phyloP scores from a whole-genome alignment of 23 tunicate genomes.

The Oikopleura vanhoeffeni region DNA sequence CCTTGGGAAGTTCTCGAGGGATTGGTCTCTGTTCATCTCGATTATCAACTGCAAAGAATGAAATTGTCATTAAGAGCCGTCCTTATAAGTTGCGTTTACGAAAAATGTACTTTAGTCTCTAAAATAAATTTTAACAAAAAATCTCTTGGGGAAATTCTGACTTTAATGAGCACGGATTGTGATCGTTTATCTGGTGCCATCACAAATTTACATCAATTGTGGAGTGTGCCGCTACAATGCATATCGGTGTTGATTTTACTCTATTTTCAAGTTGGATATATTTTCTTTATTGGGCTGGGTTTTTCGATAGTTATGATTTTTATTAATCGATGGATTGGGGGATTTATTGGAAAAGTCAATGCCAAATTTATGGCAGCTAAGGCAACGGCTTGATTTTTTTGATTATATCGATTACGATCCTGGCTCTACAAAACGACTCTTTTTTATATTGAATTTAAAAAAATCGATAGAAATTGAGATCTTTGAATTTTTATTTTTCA shows the following conservation, averaged over 20 bases:
- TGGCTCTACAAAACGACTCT: no score
- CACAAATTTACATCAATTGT: slow-evolving; percentile 78
- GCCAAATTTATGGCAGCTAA: slow-evolving; percentile 33
- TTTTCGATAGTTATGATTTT: slow-evolving; percentile 60
- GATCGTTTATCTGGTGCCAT: slow-evolving; percentile 54
- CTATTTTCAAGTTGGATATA: slow-evolving; percentile 53
- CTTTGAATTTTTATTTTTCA: no score
- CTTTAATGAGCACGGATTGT: slow-evolving; percentile 84
- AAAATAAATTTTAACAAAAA: background rate
- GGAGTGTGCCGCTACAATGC: slow-evolving; percentile 93
- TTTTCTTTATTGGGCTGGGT: slow-evolving; percentile 57
- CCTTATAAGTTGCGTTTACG: background rate
- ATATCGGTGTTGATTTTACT: slow-evolving; percentile 44
- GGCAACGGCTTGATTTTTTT: no score
- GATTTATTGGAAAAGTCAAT: slow-evolving; percentile 61
- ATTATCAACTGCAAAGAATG: background rate
- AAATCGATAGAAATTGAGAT: no score
- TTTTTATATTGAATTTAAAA: no score
- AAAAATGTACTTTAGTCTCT: background rate
- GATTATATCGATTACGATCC: no score
- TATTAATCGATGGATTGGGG: slow-evolving; percentile 66
- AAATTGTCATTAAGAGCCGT: background rate
- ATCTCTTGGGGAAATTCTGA: slow-evolving; percentile 73
- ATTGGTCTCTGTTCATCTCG: background rate
- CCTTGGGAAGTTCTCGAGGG: no score